A percentile compares a stretch with the other conserved stretches of the same genome.
Evolutionary conservation across 2,888 invertebrate genomes (phyloP).

Genomic region (Pollenia griseotomentosa): DNA sequence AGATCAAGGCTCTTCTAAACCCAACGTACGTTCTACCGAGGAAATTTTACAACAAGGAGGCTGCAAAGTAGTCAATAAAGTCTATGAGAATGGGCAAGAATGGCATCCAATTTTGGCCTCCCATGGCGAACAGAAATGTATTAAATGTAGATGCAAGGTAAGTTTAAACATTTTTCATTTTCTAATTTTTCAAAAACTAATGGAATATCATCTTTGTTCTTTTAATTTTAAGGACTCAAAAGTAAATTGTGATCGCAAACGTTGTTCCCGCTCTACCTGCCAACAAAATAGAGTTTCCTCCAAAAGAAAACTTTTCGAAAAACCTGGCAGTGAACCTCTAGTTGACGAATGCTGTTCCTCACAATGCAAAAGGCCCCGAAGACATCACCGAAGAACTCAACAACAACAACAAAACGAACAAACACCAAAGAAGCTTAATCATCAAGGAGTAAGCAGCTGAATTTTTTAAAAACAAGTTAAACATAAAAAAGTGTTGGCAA

Average conservation of each 20-base stretch:
- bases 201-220: conserved; percentile 8
- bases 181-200: background rate
- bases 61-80: conserved; percentile 89
- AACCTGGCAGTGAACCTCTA: conserved; percentile 86
- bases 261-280: conserved; percentile 84
- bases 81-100: conserved; percentile 89
- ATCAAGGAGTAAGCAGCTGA: conserved; percentile 71
- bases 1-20: conserved; percentile 82
- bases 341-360: conserved; percentile 84
- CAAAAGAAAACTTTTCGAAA: conserved; percentile 86
- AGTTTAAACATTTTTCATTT: conserved; percentile 76
- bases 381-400: conserved; percentile 83
- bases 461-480: conserved; percentile 25
- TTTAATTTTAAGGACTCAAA: conserved; percentile 88
- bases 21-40: conserved; percentile 84
- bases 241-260: conserved; percentile 91
- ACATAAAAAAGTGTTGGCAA: conserved; percentile 47
- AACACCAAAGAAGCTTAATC: conserved; percentile 57
- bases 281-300: conserved; percentile 79
- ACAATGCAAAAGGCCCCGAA: conserved; percentile 82
- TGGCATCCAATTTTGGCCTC: conserved; percentile 95
- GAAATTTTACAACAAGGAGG: conserved; percentile 92
- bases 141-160: conserved; percentile 96
- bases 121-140: conserved; percentile 94
- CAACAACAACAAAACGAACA: conserved; percentile 75